A percentile compares a stretch with the other conserved stretches of the same genome.
Conservation (phyloP, 2,888 invertebrate genomes). For the Drosophila kuntzei region DNA sequence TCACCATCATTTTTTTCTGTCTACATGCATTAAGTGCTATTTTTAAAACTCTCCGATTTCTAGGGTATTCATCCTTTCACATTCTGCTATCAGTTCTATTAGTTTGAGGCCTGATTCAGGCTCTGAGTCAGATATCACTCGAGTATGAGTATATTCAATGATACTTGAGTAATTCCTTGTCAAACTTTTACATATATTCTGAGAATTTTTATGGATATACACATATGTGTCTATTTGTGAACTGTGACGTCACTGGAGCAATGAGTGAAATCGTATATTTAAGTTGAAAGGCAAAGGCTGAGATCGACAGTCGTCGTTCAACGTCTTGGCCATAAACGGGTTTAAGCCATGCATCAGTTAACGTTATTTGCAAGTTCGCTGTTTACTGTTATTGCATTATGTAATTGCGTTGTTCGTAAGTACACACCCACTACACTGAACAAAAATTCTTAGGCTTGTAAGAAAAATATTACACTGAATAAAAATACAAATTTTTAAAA, state of each 20-base stretch:
- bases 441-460: not conserved
- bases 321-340: not conserved
- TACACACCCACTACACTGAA: not conserved
- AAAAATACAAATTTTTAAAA: too few species aligned
- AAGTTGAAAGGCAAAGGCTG: not conserved
- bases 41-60: not conserved
- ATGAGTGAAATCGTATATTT: not conserved
- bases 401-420: slow-evolving; percentile 19
- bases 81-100: not conserved
- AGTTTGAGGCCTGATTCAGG: not conserved
- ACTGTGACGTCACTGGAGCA: not conserved
- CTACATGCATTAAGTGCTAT: not conserved
- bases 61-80: not conserved
- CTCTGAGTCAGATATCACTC: not conserved
- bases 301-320: slow-evolving; percentile 10
- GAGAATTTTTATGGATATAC: too few species aligned
- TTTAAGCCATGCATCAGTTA: slow-evolving; percentile 3
- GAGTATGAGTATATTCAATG: not conserved
- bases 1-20: not conserved
- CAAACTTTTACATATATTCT: not conserved
- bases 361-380: not conserved
- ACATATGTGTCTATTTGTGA: too few species aligned
- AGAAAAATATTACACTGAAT: too few species aligned
- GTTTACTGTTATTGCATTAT: not conserved
- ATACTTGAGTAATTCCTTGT: not conserved